A percentile compares a stretch with the other conserved stretches of the same genome.
phyloP scores from a whole-genome alignment of 2,113 vertebrate species.

The Thalassoma bifasciatum region DNA sequence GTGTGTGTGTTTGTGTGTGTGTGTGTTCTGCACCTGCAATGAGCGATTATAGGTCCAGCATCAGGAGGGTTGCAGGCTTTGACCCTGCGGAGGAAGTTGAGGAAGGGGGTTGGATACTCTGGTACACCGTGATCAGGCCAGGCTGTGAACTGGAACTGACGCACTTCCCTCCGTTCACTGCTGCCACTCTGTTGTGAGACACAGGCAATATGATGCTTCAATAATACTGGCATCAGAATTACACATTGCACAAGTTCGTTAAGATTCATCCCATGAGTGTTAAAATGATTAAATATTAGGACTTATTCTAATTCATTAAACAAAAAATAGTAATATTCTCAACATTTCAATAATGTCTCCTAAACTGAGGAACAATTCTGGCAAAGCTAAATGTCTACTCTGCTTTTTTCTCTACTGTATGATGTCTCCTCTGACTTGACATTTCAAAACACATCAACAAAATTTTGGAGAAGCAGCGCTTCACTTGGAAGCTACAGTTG shows the following conservation, averaged over 20 bases:
- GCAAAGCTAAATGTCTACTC: conserved; percentile 8
- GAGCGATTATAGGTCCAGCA: conserved; percentile 92
- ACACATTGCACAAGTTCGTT: no score
- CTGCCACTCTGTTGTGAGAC: conserved; percentile 86
- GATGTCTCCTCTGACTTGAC: conserved; percentile 17
- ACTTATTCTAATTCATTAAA: neutral
- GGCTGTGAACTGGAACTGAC: conserved; percentile 98
- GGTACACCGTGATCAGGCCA: conserved; percentile 98
- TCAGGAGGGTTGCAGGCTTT: conserved; percentile 98
- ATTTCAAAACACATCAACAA: conserved; percentile 48
- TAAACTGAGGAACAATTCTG: neutral
- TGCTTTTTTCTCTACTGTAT: conserved; percentile 6
- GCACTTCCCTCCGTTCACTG: conserved; percentile 95
- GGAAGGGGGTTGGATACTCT: conserved; percentile 96
- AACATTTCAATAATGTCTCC: neutral
- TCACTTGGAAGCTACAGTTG: conserved; percentile 60
- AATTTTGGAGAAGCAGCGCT: conserved; percentile 27
- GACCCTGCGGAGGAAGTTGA: conserved; percentile 95
- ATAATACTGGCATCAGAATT: neutral
- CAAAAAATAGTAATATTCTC: neutral
- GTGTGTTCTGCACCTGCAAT: conserved; percentile 90
- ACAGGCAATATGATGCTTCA: neutral
- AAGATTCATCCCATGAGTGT: neutral
- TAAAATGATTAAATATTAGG: neutral
- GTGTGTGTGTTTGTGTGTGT: neutral